Percentiles rank a stretch among this genome's conserved stretches.
phyloP scores from a whole-genome alignment of 1,140 invertebrate species.

The Megathymus violae region DNA sequence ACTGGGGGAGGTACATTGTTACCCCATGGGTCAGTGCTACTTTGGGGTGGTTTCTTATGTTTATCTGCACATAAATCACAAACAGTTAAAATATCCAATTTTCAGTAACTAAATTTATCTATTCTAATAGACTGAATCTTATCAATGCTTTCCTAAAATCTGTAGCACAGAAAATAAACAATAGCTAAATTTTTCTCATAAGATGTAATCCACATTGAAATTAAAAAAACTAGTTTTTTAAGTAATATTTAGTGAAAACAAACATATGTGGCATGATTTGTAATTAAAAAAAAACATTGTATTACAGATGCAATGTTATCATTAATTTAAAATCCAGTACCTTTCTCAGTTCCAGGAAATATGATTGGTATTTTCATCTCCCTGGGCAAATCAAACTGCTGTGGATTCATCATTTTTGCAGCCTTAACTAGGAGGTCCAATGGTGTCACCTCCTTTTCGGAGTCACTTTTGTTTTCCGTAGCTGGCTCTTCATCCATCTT shows the following conservation, averaged over 20 bases:
- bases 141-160: too few species aligned
- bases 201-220: too few species aligned
- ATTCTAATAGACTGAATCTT: too few species aligned
- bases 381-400: constrained; percentile 93
- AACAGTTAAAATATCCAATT: too few species aligned
- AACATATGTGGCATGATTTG: too few species aligned
- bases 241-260: too few species aligned
- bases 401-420: constrained; percentile 92
- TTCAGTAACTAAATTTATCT: too few species aligned
- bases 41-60: not conserved
- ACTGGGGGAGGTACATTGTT: constrained; percentile 91
- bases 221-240: too few species aligned
- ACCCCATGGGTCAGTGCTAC: constrained; percentile 86
- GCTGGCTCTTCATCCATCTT: constrained; percentile 36
- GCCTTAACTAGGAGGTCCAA: constrained; percentile 91
- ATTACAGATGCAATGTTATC: too few species aligned
- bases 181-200: too few species aligned
- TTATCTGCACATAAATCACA: constrained; percentile 15
- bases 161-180: too few species aligned
- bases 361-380: constrained; percentile 90
- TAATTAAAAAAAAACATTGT: too few species aligned
- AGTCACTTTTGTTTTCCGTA: not conserved
- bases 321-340: constrained; percentile 51
- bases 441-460: constrained; percentile 84
- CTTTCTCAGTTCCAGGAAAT: constrained; percentile 92